Evolutionary conservation across 2,797 vertebrate genomes (phyloP).

Genomic region (Scarus forsteni): DNA sequence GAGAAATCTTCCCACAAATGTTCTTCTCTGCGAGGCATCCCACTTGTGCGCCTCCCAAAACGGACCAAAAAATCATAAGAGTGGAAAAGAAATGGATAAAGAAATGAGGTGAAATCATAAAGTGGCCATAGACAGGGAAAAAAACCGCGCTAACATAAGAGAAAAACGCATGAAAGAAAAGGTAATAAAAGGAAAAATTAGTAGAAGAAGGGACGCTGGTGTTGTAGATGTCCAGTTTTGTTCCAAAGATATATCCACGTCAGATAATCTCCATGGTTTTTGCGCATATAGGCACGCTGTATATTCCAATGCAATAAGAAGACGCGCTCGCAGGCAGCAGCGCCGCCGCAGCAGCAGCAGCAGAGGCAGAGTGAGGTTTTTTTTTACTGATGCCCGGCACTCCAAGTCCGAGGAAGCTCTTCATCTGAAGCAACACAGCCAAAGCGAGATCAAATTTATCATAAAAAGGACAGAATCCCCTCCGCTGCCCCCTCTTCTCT

Average conservation of each 20-base stretch:
- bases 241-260: slow-evolving; percentile 82
- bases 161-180: slow-evolving; percentile 35
- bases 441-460: slow-evolving; percentile 23
- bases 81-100: slow-evolving; percentile 28
- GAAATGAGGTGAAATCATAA: slow-evolving; percentile 62
- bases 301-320: slow-evolving; percentile 81
- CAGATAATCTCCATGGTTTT: slow-evolving; percentile 83
- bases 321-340: slow-evolving; percentile 71
- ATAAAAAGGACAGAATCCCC: slow-evolving; percentile 33
- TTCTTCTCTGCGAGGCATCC: slow-evolving; percentile 76
- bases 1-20: slow-evolving; percentile 75
- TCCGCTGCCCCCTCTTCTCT: slow-evolving; percentile 2
- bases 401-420: slow-evolving; percentile 78
- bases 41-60: slow-evolving; percentile 71
- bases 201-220: slow-evolving; percentile 32
- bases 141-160: slow-evolving; percentile 41
- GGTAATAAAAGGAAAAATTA: slow-evolving; percentile 13
- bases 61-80: slow-evolving; percentile 36
- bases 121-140: slow-evolving; percentile 42
- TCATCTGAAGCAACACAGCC: slow-evolving; percentile 64
- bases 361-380: slow-evolving; percentile 47
- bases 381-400: slow-evolving; percentile 63
- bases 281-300: slow-evolving; percentile 68
- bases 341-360: slow-evolving; percentile 57
- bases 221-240: slow-evolving; percentile 75